A percentile compares a stretch with the other conserved stretches of the same genome.
phyloP scores from a whole-genome alignment of 2,888 invertebrate species.

The Heliconius ethilla region DNA sequence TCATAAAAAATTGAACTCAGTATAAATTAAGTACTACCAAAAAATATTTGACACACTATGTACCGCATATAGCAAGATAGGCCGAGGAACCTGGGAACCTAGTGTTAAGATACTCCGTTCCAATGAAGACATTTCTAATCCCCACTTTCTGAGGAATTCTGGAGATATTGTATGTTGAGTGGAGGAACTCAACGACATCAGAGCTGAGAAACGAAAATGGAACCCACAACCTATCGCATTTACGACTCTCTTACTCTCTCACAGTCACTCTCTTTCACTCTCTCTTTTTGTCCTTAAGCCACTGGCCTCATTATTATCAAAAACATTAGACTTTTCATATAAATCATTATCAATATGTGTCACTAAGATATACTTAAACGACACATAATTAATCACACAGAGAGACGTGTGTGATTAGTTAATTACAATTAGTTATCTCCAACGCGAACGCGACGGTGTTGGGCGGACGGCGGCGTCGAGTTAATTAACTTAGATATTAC shows the following conservation, averaged over 20 bases:
- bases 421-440: constrained; percentile 49
- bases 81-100: too few relatives aligned
- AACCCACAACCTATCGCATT: too few relatives aligned
- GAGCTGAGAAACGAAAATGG: too few relatives aligned
- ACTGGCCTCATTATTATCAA: too few relatives aligned
- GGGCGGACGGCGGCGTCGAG: constrained; percentile 46
- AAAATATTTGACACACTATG: too few relatives aligned
- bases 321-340: not conserved
- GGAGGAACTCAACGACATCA: too few relatives aligned
- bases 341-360: constrained; percentile 14
- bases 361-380: constrained; percentile 11
- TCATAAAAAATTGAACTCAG: not conserved
- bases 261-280: not conserved
- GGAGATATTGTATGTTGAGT: too few relatives aligned
- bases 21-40: too few relatives aligned
- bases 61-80: too few relatives aligned
- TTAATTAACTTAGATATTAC: constrained; percentile 67
- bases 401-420: constrained; percentile 47
- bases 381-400: constrained; percentile 42
- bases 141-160: too few relatives aligned
- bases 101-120: too few relatives aligned
- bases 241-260: not conserved
- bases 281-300: not conserved
- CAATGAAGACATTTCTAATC: too few relatives aligned
- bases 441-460: constrained; percentile 42